Evolutionary conservation across 2,888 invertebrate species (phyloP).

Genomic region (Aphelenchoides bicaudatus): DNA sequence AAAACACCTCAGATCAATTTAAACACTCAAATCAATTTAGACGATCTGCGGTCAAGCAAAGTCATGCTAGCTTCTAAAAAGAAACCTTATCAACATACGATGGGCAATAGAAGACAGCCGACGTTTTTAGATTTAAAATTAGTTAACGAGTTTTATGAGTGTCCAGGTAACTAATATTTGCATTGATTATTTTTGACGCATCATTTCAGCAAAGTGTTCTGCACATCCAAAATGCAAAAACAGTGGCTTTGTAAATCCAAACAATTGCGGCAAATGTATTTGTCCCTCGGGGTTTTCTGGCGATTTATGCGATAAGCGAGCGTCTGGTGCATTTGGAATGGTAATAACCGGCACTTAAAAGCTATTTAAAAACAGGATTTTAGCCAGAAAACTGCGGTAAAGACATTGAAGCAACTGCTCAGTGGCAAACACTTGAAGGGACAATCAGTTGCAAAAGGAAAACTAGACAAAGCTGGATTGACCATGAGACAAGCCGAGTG

Average conservation of each 20-base stretch:
- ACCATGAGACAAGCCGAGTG: conserved; percentile 22
- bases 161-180: conserved; percentile 15
- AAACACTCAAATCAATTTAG: neutral
- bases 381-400: conserved; percentile 21
- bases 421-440: conserved; percentile 25
- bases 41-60: conserved; percentile 16
- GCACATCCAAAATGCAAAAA: conserved; percentile 24
- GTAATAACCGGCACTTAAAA: too few species aligned
- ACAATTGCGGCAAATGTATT: conserved; percentile 32
- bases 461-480: neutral
- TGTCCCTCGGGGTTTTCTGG: conserved; percentile 33
- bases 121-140: conserved; percentile 25
- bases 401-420: conserved; percentile 20
- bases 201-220: conserved; percentile 9
- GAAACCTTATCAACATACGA: conserved; percentile 27
- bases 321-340: conserved; percentile 25
- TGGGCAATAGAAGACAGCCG: conserved; percentile 28
- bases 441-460: conserved; percentile 10
- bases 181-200: neutral
- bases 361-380: too few species aligned
- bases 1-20: neutral
- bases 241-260: conserved; percentile 30
- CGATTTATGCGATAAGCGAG: conserved; percentile 22
- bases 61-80: conserved; percentile 15
- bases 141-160: conserved; percentile 30